Base-by-base conservation (phyloP, 2,888 invertebrate species). In the Agonopterix arenella region DNA sequence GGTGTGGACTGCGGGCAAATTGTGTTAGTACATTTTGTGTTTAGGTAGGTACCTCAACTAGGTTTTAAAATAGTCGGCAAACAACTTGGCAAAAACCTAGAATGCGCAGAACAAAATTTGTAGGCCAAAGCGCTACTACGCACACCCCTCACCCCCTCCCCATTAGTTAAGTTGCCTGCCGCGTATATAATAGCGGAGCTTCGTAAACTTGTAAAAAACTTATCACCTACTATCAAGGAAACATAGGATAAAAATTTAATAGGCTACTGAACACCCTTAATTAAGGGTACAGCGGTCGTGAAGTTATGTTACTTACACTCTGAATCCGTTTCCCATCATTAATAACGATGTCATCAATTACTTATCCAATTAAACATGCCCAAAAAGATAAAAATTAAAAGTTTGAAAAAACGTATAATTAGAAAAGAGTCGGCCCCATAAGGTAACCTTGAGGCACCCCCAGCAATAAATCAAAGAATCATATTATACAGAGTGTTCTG, bases 371-470 rank as follows among this genome's bases (percentile, higher is more conserved):
- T 40, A 40, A 40, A 40, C 10, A 40, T 11, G 11, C 40, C 40
- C 40, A 11, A 40, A 40, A 11, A 40, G 10, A 40, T 11, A 40
- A 40, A n/a, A 40, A 40, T n/a, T 4, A 40, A 40, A 40, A 1
- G n/a, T 9, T 11, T 40, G 11, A 40, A 40, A 41, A 28, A 40
- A 11, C 5, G 46, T 50, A 37, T 46, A 50, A 50, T 50, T 50
- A 43, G 46, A 43, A 46, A 41, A 47, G 45, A 45, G 41, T 37
- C 40, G 45, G 43, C 5, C 51, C 46, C 10, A 52, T 43, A 43
- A 36, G 37, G 13, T 7, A 46, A 45, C 51, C 51, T 42, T 48
- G 48, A 16, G 36, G 48, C 38, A 48, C 28, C 48, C 45, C 47
- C 40, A 36, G 8, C 0, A 8, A 11, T 51, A 51, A 45, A 51